Evolutionary conservation across 2,888 invertebrate genomes (phyloP).

Genomic region (Cheiracanthium punctorium): DNA sequence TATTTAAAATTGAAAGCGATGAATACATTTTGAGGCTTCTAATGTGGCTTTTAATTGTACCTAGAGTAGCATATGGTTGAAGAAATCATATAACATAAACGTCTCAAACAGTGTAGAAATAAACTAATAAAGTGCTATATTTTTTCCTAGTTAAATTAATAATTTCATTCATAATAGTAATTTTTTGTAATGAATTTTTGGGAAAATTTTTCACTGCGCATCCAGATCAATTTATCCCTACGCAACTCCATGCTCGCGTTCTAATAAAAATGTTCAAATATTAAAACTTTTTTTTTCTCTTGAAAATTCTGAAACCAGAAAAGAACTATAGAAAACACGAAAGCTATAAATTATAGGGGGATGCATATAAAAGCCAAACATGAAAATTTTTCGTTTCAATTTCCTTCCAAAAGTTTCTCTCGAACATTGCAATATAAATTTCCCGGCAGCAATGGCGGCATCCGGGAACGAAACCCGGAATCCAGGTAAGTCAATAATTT

Average conservation of each 20-base stretch:
- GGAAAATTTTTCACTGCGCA: too few species aligned
- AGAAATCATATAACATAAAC: too few species aligned
- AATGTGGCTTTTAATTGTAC: too few species aligned
- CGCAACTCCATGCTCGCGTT: not conserved
- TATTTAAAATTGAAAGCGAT: too few species aligned
- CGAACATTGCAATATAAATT: not conserved
- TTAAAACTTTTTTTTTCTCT: not conserved
- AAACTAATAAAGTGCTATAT: too few species aligned
- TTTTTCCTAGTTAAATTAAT: too few species aligned
- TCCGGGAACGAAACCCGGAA: constrained; percentile 27
- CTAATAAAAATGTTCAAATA: not conserved
- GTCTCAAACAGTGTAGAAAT: too few species aligned
- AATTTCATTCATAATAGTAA: too few species aligned
- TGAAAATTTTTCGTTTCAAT: not conserved
- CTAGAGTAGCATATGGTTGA: too few species aligned
- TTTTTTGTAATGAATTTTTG: too few species aligned
- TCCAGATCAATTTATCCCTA: not conserved
- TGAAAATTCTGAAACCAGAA: not conserved
- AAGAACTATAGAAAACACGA: not conserved
- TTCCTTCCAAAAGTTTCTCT: not conserved
- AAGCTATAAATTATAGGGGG: not conserved
- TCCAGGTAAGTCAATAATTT: constrained; percentile 70
- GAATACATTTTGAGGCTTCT: too few species aligned
- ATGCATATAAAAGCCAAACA: not conserved
- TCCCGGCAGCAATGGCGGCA: constrained; percentile 30